phyloP scores from a whole-genome alignment of 2,113 vertebrate species.

The Indicator maculatus region DNA sequence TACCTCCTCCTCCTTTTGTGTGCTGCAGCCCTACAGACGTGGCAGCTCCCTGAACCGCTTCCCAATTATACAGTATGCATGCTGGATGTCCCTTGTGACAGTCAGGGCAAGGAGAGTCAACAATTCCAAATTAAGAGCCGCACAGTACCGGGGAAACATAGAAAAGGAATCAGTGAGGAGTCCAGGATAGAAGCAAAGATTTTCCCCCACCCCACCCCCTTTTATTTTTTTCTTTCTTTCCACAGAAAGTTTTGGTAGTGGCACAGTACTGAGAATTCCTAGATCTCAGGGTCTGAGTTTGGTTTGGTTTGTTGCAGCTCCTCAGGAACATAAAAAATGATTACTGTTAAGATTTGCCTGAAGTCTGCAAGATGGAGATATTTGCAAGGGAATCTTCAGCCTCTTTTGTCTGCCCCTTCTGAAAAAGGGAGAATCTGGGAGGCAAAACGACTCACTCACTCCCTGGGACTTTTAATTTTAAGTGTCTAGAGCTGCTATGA shows the following conservation, averaged over 20 bases:
- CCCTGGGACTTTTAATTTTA: slow-evolving; percentile 64
- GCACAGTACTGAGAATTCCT: neutral
- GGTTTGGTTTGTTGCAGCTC: neutral
- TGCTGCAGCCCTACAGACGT: slow-evolving; percentile 58
- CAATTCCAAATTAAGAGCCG: slow-evolving; percentile 50
- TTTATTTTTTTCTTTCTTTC: neutral
- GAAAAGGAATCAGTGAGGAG: neutral
- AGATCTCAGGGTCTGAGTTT: neutral
- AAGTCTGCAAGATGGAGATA: neutral
- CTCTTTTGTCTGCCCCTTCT: neutral
- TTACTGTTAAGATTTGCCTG: neutral
- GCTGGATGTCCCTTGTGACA: neutral
- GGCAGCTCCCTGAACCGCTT: slow-evolving; percentile 39
- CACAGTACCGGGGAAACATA: neutral
- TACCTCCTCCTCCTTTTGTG: slow-evolving; percentile 69
- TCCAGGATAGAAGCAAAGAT: neutral
- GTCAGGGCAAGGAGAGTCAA: neutral
- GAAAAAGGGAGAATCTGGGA: neutral
- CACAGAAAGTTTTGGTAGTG: neutral
- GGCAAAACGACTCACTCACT: neutral
- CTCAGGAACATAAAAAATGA: neutral
- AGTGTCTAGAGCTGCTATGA: slow-evolving; percentile 4
- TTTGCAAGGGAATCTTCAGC: neutral
- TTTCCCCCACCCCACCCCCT: neutral
- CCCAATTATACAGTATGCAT: slow-evolving; percentile 41